Conservation (phyloP, 2,113 vertebrate species). For the Ovis canadensis region DNA sequence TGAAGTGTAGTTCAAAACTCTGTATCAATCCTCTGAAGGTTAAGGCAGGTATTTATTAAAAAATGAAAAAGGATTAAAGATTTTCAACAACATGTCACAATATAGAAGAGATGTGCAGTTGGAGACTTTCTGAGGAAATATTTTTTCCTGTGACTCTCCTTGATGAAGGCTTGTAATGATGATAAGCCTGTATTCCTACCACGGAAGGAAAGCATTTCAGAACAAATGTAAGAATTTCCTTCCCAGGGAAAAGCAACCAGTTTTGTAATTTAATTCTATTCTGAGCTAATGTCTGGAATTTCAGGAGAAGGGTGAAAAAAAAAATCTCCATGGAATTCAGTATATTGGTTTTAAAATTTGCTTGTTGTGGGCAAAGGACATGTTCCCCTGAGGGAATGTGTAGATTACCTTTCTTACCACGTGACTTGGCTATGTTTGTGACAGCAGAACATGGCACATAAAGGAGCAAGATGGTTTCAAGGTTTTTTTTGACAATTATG, state of each 20-base stretch:
- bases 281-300: conserved; percentile 23
- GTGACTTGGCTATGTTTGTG: background rate
- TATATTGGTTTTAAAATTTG: conserved; percentile 44
- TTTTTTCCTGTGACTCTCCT: background rate
- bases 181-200: conserved; percentile 51
- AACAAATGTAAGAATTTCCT: conserved; percentile 18
- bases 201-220: background rate
- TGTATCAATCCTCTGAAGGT: conserved; percentile 48
- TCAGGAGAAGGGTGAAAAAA: conserved; percentile 8
- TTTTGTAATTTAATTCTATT: conserved; percentile 36
- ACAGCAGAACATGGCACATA: background rate
- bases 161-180: conserved; percentile 63
- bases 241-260: background rate
- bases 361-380: background rate
- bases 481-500: background rate
- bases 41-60: conserved; percentile 67
- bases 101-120: background rate
- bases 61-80: conserved; percentile 61
- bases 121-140: conserved; percentile 19
- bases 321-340: background rate
- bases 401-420: background rate
- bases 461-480: background rate
- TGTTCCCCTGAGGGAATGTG: background rate
- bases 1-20: conserved; percentile 76
- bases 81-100: background rate